These are phyloP conservation scores for Heterotilapia buettikoferi DNA, from an alignment of 2,113 vertebrate genomes.

Conservation along the genomic window DNA sequence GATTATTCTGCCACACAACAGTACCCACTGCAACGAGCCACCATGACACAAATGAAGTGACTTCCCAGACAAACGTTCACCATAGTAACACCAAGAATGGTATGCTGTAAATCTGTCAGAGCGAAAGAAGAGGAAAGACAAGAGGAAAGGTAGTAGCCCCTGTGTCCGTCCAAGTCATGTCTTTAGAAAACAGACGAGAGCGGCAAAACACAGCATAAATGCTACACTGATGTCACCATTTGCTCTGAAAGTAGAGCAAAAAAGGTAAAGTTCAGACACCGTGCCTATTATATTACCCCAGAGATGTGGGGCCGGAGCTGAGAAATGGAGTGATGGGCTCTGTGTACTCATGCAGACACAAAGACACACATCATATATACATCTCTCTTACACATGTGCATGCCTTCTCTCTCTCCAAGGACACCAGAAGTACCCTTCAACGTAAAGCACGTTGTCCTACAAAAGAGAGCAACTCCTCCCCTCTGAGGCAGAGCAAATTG, in stretches of 20 bases:
- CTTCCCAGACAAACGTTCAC: conserved; percentile 19
- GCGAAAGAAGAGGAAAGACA: not conserved
- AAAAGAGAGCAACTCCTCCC: conserved; percentile 30
- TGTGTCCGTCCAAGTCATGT: not conserved
- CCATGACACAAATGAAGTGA: not conserved
- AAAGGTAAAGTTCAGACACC: not conserved
- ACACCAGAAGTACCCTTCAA: conserved; percentile 9
- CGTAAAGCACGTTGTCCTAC: conserved; percentile 22
- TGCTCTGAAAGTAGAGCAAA: not conserved
- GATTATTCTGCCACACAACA: not conserved
- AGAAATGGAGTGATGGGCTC: conserved; percentile 1
- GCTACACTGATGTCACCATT: not conserved
- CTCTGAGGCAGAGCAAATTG: conserved; percentile 45
- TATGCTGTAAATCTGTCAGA: conserved; percentile 34
- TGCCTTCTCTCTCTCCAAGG: conserved; percentile 6
- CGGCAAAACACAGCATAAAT: not conserved
- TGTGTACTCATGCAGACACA: conserved; percentile 21
- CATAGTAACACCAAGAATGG: conserved; percentile 35
- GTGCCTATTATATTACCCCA: conserved; percentile 7
- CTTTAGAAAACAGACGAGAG: not conserved
- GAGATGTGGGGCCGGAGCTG: conserved; percentile 7
- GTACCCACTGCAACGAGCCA: not conserved
- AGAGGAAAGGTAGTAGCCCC: not conserved
- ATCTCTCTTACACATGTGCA: not conserved
- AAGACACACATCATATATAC: not conserved